Base-by-base conservation (phyloP, 2,113 vertebrate species). In the Spea bombifrons region DNA sequence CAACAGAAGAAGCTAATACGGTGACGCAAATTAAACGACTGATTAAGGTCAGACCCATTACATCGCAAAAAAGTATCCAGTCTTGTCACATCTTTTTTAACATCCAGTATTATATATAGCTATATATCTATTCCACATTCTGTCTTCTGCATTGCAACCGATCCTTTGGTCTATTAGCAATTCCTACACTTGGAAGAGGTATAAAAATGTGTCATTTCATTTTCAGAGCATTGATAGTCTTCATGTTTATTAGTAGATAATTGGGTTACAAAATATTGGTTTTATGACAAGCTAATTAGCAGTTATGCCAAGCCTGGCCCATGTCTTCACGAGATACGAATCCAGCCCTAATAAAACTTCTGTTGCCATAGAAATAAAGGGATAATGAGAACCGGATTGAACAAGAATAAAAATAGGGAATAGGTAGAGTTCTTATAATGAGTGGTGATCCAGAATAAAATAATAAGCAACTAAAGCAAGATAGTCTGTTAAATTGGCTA, bases 291-390 rank as follows among this genome's bases (percentile, higher is more conserved):
- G 69, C 68, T 78, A 71, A 78, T 78, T 52, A 72, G 69, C 57
- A 55, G 59, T 44, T 6, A 53, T 65, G 76, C 53, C 75, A 70
- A 43, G 12, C 9, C 10, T n/a, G 13, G 47, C 13, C 57, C 10
- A 10, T 64, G 57, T 65, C 68, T 61, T 66, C 67, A 71, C 5
- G 59, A 71, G 49, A 52, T 71, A 64, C 5, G 16, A 78, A 70
- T 70, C 46, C 15, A 45, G 59, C 46, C 48, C 15, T 7, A 6
- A 47, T 10, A 5, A 49, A 30, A 30, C 30, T 30, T 30, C 76
- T 3, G 76, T 78, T 78, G 65, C 76, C 76, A 78, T 78, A 78
- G 76, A n/a, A 72, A 78, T 78, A 53, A 52, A 67, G 15, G 5
- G 17, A 72, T 78, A 72, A 72, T 71, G 55, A 78, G 48, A 17